Evolutionary conservation across 1,140 invertebrate species (phyloP), one percentile per base, ranked within the genome.

Genomic region (Drosophila santomea): DNA sequence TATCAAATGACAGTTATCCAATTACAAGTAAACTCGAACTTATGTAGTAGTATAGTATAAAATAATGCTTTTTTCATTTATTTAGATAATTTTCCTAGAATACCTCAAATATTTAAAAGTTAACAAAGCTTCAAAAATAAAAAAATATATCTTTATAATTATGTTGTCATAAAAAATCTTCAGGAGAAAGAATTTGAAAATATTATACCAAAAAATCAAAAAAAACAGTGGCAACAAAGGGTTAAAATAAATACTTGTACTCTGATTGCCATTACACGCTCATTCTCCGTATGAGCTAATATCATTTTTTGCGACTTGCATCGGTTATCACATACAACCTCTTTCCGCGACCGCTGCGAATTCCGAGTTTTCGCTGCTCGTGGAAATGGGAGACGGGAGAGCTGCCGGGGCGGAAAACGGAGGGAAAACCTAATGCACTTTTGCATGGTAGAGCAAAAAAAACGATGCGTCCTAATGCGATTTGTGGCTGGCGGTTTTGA

Each of bases 401-500:
- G 45, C 25, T 4, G 48, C 4, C 44, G 41, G 23, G 2, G 44
- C 6, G 17, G 28, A 28, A 35, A 43, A 43, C 36, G 47, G 12
- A 39, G 48, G 45, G 52, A 55, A 74, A 51, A 44, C 59, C 44
- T 44, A 62, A 55, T 60, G 72, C 52, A 78, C 52, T 77, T 75
- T 75, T 60, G 55, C 59, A n/a, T 48, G 56, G 36, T 23, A 39
- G 59, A 78, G 23, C 43, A 62, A 69, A 75, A 69, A 52, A 83
- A 81, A 66, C 77, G 61, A 76, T 76, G 74, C 79, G 58, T 68
- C 77, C 68, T 79, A 74, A 77, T 89, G 50, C 74, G 61, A 78
- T 80, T 74, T 76, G 71, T 45, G 66, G 56, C 45, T 28, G 39
- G 55, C 45, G 36, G 38, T 75, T 36, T 39, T 25, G n/a, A 11